These are phyloP conservation scores for pig (Sus scrofa) DNA, from an alignment of 2,113 vertebrate species.

Conservation along the genomic window T2T-Sscrofa CM000824.6:130446501-130447000, in stretches of 20 bases:
- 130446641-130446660: too few relatives aligned
- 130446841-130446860: not conserved
- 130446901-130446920: not conserved
- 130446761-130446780: not conserved
- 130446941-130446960: not conserved
- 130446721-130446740: not conserved
- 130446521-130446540: not conserved
- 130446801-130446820: not conserved
- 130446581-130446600: not conserved
- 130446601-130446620: not conserved
- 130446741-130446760: not conserved
- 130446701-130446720: fast-evolving
- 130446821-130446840: not conserved
- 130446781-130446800: not conserved
- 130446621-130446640: not conserved
- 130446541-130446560: not conserved
- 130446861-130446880: not conserved
- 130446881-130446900: not conserved
- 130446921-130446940: not conserved
- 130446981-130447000: not conserved
- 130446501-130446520: not conserved
- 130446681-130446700: fast-evolving
- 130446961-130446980: not conserved
- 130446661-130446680: not conserved
- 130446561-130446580: not conserved